These are phyloP conservation scores for Cyclura pinguis DNA, from an alignment of 2,797 vertebrate species.

Conservation along the genomic window DNA sequence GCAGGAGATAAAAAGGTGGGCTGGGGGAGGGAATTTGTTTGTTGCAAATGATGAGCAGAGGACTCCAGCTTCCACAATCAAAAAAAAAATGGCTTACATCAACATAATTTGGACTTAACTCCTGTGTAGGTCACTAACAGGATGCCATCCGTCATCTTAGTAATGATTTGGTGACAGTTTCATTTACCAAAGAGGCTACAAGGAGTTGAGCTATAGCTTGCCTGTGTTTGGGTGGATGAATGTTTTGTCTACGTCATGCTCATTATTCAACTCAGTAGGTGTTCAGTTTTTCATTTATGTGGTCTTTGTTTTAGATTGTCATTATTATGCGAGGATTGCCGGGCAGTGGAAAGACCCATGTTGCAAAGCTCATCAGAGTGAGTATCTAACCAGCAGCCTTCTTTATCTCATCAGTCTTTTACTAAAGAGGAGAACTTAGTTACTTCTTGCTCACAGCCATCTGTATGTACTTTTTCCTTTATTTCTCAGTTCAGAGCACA, in stretches of 20 bases:
- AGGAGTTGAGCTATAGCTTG: not conserved
- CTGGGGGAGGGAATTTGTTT: no score
- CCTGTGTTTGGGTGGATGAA: conserved; percentile 3
- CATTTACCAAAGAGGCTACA: no score
- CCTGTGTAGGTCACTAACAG: no score
- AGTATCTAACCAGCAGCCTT: conserved; percentile 64
- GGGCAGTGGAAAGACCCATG: conserved; percentile 97
- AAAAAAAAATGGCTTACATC: no score
- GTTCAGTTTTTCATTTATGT: not conserved
- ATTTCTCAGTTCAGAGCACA: conserved; percentile 7
- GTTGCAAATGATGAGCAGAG: no score
- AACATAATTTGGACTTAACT: no score
- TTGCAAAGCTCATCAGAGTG: conserved; percentile 97
- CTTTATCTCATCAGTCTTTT: conserved; percentile 9
- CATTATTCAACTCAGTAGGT: conserved; percentile 12
- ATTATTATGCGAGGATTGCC: conserved; percentile 98
- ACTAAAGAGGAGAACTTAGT: not conserved
- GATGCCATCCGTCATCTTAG: no score
- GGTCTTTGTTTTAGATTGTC: conserved; percentile 89
- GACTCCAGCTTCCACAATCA: no score
- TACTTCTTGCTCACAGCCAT: not conserved
- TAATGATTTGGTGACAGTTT: no score
- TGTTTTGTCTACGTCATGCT: not conserved
- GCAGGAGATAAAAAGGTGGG: no score
- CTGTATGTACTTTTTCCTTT: not conserved